Evolutionary conservation across 2,888 invertebrate species (phyloP).

Genomic region (Xiphydria camelus): DNA sequence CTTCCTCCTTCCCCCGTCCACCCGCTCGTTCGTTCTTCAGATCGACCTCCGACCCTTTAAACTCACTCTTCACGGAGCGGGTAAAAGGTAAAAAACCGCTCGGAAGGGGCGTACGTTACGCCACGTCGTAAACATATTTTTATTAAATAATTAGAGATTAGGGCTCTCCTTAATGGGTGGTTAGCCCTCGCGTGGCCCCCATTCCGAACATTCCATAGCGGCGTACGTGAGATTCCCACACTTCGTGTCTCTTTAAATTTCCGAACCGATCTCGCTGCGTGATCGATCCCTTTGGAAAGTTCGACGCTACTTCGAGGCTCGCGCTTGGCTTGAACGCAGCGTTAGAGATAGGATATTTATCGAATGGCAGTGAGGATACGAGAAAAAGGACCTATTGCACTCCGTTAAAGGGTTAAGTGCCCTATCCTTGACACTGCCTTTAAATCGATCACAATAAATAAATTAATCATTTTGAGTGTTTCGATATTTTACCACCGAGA

Average conservation of each 20-base stretch:
- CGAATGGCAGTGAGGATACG: too few species aligned
- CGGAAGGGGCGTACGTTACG: conserved; percentile 51
- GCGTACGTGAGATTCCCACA: conserved; percentile 58
- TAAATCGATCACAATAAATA: too few species aligned
- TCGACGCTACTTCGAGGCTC: too few species aligned
- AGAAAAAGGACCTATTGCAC: too few species aligned
- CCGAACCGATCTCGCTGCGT: too few species aligned
- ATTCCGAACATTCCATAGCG: conserved; percentile 53
- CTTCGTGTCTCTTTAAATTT: conserved; percentile 34
- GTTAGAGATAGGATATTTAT: too few species aligned
- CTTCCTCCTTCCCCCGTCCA: conserved; percentile 19
- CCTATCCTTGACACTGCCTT: too few species aligned
- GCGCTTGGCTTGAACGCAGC: too few species aligned
- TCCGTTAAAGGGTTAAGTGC: too few species aligned
- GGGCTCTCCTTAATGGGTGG: conserved; percentile 52
- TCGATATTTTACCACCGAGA: too few species aligned
- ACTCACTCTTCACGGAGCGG: conserved; percentile 29
- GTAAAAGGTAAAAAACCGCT: conserved; percentile 33
- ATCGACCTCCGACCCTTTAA: conserved; percentile 52
- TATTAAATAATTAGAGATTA: conserved; percentile 59
- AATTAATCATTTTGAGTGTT: too few species aligned
- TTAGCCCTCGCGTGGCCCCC: conserved; percentile 55
- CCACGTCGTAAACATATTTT: conserved; percentile 59
- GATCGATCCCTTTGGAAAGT: too few species aligned
- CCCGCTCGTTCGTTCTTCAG: conserved; percentile 25